Conservation (phyloP, 2,888 invertebrate genomes). For the Tenodera sinensis region DNA sequence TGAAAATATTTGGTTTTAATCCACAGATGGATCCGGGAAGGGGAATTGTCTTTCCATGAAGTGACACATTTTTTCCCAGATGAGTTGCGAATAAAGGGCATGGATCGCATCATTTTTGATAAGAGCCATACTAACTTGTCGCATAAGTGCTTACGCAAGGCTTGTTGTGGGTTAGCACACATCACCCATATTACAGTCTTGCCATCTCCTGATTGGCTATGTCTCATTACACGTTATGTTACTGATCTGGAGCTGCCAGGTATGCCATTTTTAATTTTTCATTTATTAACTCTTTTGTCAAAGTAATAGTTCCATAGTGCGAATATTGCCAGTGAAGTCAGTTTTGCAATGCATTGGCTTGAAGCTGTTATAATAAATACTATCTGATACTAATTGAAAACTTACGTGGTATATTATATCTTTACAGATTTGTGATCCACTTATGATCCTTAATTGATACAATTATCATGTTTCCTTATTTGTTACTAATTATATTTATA, state of each 20-base stretch:
- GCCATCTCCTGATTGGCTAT: slow-evolving; percentile 39
- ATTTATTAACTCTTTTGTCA: no score
- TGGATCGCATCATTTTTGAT: slow-evolving; percentile 34
- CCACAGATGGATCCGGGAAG: slow-evolving; percentile 36
- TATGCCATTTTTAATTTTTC: slow-evolving; percentile 31
- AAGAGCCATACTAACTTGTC: slow-evolving; percentile 29
- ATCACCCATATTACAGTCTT: slow-evolving; percentile 41
- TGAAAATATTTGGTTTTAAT: neutral
- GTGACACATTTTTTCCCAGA: slow-evolving; percentile 32
- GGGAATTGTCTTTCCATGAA: slow-evolving; percentile 36
- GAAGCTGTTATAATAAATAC: no score
- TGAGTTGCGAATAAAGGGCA: slow-evolving; percentile 29
- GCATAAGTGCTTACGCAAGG: slow-evolving; percentile 34
- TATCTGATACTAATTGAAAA: no score
- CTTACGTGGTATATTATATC: no score
- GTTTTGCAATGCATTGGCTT: no score
- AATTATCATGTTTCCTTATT: no score
- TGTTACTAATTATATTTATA: no score
- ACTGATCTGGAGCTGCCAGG: slow-evolving; percentile 46
- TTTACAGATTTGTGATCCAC: no score
- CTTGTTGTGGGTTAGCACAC: slow-evolving; percentile 38
- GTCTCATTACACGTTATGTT: slow-evolving; percentile 43
- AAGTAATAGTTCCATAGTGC: no score
- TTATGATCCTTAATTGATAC: no score
- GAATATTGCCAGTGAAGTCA: no score